phyloP scores from a whole-genome alignment of 2,113 vertebrate genomes.

The Brevimyrus niger region DNA sequence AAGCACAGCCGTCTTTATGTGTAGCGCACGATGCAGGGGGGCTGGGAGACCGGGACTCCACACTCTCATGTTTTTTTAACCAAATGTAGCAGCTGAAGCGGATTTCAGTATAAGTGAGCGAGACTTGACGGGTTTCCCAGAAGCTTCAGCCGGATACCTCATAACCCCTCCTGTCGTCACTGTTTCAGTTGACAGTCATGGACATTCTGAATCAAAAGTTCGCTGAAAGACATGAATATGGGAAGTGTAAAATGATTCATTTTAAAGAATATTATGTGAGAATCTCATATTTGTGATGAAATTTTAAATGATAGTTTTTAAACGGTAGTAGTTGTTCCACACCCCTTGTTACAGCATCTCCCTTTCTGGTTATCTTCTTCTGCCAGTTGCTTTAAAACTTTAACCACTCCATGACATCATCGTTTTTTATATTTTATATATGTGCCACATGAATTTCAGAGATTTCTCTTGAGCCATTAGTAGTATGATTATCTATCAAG shows the following conservation, averaged over 20 bases:
- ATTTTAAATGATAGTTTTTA: neutral
- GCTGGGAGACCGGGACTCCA: neutral
- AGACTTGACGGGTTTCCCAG: neutral
- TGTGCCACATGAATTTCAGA: neutral
- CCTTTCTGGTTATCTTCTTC: neutral
- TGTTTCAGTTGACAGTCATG: neutral
- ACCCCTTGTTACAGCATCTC: neutral
- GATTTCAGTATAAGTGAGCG: neutral
- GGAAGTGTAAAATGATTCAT: neutral
- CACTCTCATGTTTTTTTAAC: neutral
- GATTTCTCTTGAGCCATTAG: neutral
- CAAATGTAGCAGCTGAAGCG: neutral
- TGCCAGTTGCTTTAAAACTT: neutral
- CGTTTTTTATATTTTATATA: neutral
- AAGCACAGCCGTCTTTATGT: constrained; percentile 56
- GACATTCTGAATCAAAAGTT: neutral
- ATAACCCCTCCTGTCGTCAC: neutral
- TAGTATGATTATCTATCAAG: neutral
- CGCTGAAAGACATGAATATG: neutral
- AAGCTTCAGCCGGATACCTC: neutral
- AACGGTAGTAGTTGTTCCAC: neutral
- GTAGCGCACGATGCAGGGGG: constrained; percentile 36
- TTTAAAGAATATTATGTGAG: neutral
- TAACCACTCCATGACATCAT: neutral
- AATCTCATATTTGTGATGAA: neutral